A percentile compares a stretch with the other conserved stretches of the same genome.
Conservation (phyloP, 2,888 invertebrate species). For the Nomada goodeniana region DNA sequence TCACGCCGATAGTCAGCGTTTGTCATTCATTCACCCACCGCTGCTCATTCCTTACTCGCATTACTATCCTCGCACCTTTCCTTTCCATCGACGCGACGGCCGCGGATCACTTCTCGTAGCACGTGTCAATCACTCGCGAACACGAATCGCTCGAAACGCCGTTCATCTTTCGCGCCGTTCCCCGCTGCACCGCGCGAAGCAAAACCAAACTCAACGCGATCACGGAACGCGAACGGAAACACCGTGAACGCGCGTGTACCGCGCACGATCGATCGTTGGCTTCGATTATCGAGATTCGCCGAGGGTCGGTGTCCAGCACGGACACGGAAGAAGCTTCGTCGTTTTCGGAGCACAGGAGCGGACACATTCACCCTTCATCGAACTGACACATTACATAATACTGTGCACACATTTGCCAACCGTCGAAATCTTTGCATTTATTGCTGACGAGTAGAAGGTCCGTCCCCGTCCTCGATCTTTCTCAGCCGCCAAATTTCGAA, state of each 20-base stretch:
- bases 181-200: neutral
- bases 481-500: neutral
- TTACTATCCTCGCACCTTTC: slow-evolving; percentile 25
- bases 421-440: neutral
- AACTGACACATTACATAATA: slow-evolving; percentile 14
- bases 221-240: neutral
- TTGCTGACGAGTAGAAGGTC: neutral
- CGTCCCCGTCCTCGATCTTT: neutral
- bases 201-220: neutral
- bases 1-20: slow-evolving; percentile 22
- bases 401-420: neutral
- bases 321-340: neutral
- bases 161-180: neutral
- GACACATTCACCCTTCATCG: slow-evolving; percentile 38
- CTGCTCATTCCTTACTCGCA: slow-evolving; percentile 9
- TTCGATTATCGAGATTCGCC: slow-evolving; percentile 21
- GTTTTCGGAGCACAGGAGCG: neutral
- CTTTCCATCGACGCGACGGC: slow-evolving; percentile 17
- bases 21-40: slow-evolving; percentile 28
- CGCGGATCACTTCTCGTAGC: neutral
- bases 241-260: neutral
- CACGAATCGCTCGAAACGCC: no score
- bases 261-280: slow-evolving; percentile 10
- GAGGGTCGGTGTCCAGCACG: neutral
- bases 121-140: neutral